Evolutionary conservation across 1,140 invertebrate genomes (phyloP).

Genomic region (Eueides isabella): DNA sequence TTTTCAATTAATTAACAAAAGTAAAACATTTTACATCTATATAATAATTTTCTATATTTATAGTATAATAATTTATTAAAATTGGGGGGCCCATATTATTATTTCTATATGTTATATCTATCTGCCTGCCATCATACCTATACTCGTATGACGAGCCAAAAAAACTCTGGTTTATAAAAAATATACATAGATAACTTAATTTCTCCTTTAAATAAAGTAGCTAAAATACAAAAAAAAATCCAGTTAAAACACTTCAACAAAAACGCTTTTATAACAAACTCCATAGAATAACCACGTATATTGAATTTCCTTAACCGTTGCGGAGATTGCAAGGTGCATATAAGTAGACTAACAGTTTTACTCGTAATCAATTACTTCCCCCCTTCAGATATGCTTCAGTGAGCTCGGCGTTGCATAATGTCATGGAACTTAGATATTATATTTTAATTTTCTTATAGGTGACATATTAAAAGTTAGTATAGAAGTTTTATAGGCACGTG

Average conservation of each 20-base stretch:
- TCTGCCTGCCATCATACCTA: too few species aligned
- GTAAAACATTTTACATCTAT: too few species aligned
- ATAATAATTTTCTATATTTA: too few species aligned
- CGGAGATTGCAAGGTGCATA: constrained; percentile 52
- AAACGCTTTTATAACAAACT: background rate
- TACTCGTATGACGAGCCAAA: too few species aligned
- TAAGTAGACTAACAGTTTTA: constrained; percentile 67
- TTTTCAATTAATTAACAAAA: too few species aligned
- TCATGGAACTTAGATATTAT: background rate
- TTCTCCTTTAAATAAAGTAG: background rate
- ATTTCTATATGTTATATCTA: too few species aligned
- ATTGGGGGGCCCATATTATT: too few species aligned
- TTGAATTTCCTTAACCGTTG: constrained; percentile 50
- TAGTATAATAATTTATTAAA: too few species aligned
- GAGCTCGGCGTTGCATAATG: constrained; percentile 11
- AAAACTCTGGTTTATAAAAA: too few species aligned
- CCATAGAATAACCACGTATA: constrained; percentile 41
- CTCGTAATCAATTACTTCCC: constrained; percentile 58
- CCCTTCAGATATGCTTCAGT: constrained; percentile 26
- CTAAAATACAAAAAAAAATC: background rate
- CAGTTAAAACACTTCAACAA: background rate
- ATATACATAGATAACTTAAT: too few species aligned
- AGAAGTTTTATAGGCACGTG: too few species aligned
- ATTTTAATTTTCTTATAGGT: background rate
- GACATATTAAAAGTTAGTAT: too few species aligned